phyloP scores from a whole-genome alignment of 2,113 vertebrate genomes.

The Nothobranchius furzeri region DNA sequence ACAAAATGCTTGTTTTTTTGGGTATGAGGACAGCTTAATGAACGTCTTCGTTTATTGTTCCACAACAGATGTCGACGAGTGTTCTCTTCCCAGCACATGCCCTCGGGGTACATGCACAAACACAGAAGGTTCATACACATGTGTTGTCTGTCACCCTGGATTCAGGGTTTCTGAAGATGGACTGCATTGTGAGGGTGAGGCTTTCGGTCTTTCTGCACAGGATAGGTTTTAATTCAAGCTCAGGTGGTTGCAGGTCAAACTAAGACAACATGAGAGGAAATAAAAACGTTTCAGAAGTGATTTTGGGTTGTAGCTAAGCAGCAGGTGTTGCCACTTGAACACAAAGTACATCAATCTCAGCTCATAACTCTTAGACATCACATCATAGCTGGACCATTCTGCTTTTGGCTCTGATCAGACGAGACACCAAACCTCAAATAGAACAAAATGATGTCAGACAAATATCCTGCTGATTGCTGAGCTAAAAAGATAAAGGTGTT shows the following conservation, averaged over 20 bases:
- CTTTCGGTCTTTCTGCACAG: slow-evolving; percentile 25
- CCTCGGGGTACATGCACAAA: slow-evolving; percentile 74
- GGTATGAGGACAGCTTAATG: slow-evolving; percentile 2
- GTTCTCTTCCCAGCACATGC: slow-evolving; percentile 63
- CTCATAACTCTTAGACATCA: slow-evolving; percentile 65
- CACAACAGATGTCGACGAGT: slow-evolving; percentile 76
- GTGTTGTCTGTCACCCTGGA: slow-evolving; percentile 68
- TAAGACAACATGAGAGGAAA: slow-evolving; percentile 7
- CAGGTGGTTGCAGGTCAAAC: slow-evolving; percentile 31
- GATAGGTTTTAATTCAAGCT: slow-evolving; percentile 12
- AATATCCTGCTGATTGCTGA: slow-evolving; percentile 40
- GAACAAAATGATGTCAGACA: slow-evolving; percentile 57
- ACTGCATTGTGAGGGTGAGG: slow-evolving; percentile 72
- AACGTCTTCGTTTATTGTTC: slow-evolving; percentile 39
- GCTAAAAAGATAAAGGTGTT: slow-evolving; percentile 50
- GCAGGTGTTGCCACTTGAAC: slow-evolving; percentile 47
- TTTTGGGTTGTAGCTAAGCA: slow-evolving; percentile 47
- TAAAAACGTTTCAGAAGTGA: slow-evolving; percentile 18
- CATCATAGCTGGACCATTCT: slow-evolving; percentile 69
- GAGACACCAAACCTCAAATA: slow-evolving; percentile 56
- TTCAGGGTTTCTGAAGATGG: slow-evolving; percentile 69
- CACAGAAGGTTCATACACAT: slow-evolving; percentile 74
- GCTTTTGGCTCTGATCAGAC: slow-evolving; percentile 54
- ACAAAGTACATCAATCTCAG: slow-evolving; percentile 35
- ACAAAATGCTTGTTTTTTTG: slow-evolving; percentile 3